Evolutionary conservation across 2,888 invertebrate species (phyloP), one percentile per base, ranked within the genome.

Genomic region (Hedya salicella): DNA sequence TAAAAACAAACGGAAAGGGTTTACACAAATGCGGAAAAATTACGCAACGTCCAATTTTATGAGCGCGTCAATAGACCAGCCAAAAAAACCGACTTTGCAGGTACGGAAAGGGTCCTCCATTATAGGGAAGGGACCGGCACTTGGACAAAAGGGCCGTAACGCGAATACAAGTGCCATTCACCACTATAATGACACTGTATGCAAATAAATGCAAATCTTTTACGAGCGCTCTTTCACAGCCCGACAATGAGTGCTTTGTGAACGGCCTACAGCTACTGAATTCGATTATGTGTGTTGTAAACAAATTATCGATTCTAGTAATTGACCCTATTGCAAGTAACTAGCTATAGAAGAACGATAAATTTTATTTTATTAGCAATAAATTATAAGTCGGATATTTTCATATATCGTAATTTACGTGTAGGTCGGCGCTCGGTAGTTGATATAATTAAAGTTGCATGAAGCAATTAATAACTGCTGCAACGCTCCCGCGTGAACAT

Each of bases 1-100:
- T 89, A 89, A 90, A 91, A 88, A 89, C 89, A 89, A 89, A 89
- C 87, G 89, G 88, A 92, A 92, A 91, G 92, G 91, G 91, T 92
- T 91, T 86, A 82, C 77, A 89, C 86, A 91, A 73, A 91, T 88
- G 89, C 89, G 81, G 89, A 90, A 91, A 87, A 89, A 88, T 91
- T 92, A 90, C 88, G 92, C 92, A 91, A 91, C 86, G 77, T 75
- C 81, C 70, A 81, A 81, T 86, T 91, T 90, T 89, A 90, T 75
- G 85, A 81, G 63, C 68, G 71, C 75, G 76, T 77, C 72, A 77
- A 81, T 80, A 79, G 74, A 66, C 69, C 69, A 69, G 61, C 67
- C 67, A 79, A 85, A 87, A 89, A 90, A 88, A 77, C 74, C 69
- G 72, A 86, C 86, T 88, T 87, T 72, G 86, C 91, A 91, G 91